Evolutionary conservation across 1,140 invertebrate species (phyloP).

Genomic region (Marisa cornuarietis): DNA sequence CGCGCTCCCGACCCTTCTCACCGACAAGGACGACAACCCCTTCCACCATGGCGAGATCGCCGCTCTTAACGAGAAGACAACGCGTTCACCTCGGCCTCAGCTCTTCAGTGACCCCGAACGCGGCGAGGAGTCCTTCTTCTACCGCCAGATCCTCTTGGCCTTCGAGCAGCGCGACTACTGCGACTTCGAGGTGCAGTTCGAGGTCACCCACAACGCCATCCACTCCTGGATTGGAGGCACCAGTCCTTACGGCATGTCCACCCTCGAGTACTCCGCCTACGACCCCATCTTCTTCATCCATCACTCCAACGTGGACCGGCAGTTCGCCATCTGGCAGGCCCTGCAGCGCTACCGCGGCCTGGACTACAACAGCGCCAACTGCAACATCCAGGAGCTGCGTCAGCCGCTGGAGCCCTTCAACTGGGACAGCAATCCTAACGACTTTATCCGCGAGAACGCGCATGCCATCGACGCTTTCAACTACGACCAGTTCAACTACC

Average conservation of each 20-base stretch:
- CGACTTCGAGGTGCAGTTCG: slow-evolving; percentile 35
- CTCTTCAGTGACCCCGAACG: slow-evolving; percentile 25
- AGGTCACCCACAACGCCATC: slow-evolving; percentile 38
- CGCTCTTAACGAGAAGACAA: slow-evolving; percentile 9
- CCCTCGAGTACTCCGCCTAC: slow-evolving; percentile 33
- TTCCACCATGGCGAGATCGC: slow-evolving; percentile 26
- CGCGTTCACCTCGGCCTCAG: slow-evolving; percentile 23
- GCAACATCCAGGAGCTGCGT: slow-evolving; percentile 30
- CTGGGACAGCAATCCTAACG: slow-evolving; percentile 18
- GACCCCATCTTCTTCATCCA: slow-evolving; percentile 39
- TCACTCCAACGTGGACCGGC: slow-evolving; percentile 31
- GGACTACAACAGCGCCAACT: slow-evolving; percentile 37
- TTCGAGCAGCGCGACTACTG: slow-evolving; percentile 33
- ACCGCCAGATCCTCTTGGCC: slow-evolving; percentile 25
- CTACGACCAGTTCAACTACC: slow-evolving; percentile 31
- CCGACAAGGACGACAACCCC: slow-evolving; percentile 31
- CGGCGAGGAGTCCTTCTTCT: slow-evolving; percentile 31
- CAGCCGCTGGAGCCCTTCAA: slow-evolving; percentile 35
- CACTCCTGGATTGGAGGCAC: slow-evolving; percentile 33
- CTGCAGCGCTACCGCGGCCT: slow-evolving; percentile 33
- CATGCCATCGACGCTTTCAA: slow-evolving; percentile 32
- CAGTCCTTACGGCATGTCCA: slow-evolving; percentile 27
- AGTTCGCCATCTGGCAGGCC: slow-evolving; percentile 35
- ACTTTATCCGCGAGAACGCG: slow-evolving; percentile 13
- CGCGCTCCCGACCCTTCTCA: slow-evolving; percentile 25